These are phyloP conservation scores for Tauraco erythrolophus DNA, from an alignment of 2,113 vertebrate species.

Conservation along the genomic window DNA sequence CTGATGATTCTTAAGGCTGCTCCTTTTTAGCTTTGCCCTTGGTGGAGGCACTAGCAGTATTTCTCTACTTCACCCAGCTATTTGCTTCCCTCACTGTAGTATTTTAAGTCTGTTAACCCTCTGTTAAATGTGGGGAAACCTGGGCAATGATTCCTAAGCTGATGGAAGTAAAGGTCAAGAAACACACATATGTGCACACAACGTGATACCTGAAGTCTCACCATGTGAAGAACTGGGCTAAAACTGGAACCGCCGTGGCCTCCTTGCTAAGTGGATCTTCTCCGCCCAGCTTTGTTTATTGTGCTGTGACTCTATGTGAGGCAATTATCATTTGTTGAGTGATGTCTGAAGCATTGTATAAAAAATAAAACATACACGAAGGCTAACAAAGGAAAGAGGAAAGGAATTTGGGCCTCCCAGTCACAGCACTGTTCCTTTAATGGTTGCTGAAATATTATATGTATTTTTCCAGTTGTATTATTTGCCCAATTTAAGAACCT, in stretches of 20 bases:
- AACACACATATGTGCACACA: background rate
- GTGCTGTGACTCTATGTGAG: background rate
- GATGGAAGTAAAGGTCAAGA: background rate
- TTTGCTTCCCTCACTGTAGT: background rate
- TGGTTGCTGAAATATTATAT: background rate
- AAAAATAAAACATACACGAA: constrained; percentile 16
- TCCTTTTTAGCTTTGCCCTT: background rate
- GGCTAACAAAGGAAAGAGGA: constrained; percentile 16
- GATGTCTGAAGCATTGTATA: constrained; percentile 33
- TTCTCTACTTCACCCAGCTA: background rate
- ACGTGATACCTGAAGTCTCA: background rate
- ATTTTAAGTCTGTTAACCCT: background rate
- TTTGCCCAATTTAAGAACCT: background rate
- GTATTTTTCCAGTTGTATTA: background rate
- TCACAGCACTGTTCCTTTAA: background rate
- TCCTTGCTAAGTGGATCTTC: constrained; percentile 17
- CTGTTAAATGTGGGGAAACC: background rate
- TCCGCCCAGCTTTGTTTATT: constrained; percentile 25
- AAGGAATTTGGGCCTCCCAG: constrained; percentile 24
- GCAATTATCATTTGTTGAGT: constrained; percentile 46
- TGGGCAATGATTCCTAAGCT: background rate
- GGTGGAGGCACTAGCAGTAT: background rate
- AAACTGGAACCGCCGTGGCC: background rate
- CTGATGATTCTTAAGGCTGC: background rate
- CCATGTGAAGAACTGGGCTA: background rate